Evolutionary conservation across 2,888 invertebrate genomes (phyloP), one percentile per base, ranked within the genome.

Genomic region (Idaea aversata): DNA sequence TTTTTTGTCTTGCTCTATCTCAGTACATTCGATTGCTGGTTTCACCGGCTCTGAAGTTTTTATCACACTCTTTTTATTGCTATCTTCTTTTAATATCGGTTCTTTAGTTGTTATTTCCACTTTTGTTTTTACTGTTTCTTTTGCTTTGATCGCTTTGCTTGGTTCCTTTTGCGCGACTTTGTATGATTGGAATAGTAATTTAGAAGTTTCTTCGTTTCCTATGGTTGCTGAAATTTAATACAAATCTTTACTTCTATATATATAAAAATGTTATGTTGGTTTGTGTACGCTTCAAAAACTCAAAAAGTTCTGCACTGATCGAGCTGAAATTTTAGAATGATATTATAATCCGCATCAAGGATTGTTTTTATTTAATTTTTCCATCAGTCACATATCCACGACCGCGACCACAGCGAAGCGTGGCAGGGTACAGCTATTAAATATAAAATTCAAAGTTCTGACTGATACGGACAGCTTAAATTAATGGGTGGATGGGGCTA

Each of bases 161-260:
- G 47, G 47, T 59, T 60, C 66, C 57, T 15, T 34, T 61, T 61
- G 13, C 15, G 5, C 59, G 34, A 34, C n/a, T 64, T 63, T 13
- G 59, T 34, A 59, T 35, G 7, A 6, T n/a, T 2, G 59, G 64
- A 61, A 10, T 66, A 25, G 7, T 60, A 47, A 13, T 57, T 47
- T 15, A 47, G 59, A 61, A 62, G 70, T 25, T 16, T 63, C 62
- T 64, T 67, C 69, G 64, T 69, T 62, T 65, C 65, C 67, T 34
- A 67, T 36, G 63, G 64, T 67, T 36, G 67, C 69, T 69, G 61
- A 13, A 68, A 47, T 7, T 47, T 25, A 25, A 13, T 5, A 47
- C 4, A 47, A 47, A 47, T 13, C 47, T 47, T 7, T 13, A 47
- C 47, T 47, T 47, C 47, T 25, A 25, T 25, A 25, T 2, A 25